A percentile compares a stretch with the other conserved stretches of the same genome.
Conservation (phyloP, 1,140 invertebrate species). For the Drosophila lowei region DNA sequence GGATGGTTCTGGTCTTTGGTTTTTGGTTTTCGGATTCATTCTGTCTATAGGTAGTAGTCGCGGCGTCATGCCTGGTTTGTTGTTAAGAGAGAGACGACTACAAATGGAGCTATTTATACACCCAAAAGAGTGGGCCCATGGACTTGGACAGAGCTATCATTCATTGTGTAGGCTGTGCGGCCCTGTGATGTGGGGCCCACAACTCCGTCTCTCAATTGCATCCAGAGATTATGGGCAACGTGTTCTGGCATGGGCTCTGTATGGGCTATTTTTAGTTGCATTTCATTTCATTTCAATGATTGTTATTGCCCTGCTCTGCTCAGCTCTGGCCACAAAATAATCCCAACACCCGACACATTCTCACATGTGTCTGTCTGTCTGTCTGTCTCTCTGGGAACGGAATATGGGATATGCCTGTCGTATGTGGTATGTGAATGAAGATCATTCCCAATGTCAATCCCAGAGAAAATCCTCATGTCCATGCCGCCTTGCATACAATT, state of each 20-base stretch:
- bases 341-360: constrained; percentile 65
- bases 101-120: too few species aligned
- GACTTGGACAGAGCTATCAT: constrained; percentile 45
- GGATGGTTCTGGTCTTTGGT: too few species aligned
- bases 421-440: background rate
- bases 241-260: constrained; percentile 13
- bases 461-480: constrained; percentile 25
- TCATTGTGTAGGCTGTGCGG: constrained; percentile 20
- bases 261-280: constrained; percentile 61
- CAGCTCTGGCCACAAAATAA: constrained; percentile 60
- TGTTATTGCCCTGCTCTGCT: constrained; percentile 42
- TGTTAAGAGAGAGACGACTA: too few species aligned
- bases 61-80: too few species aligned
- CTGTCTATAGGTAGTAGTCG: too few species aligned
- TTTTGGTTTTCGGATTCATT: too few species aligned
- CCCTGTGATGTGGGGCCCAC: background rate
- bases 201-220: constrained; percentile 34
- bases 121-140: background rate
- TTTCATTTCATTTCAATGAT: constrained; percentile 47
- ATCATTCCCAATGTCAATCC: constrained; percentile 46
- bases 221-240: constrained; percentile 49
- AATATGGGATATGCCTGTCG: background rate
- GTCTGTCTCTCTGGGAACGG: constrained; percentile 19
- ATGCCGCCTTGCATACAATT: constrained; percentile 43
- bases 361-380: constrained; percentile 63